These are phyloP conservation scores for Neodon shergylaensis DNA, from an alignment of 2,113 vertebrate genomes.

Conservation along the genomic window DNA sequence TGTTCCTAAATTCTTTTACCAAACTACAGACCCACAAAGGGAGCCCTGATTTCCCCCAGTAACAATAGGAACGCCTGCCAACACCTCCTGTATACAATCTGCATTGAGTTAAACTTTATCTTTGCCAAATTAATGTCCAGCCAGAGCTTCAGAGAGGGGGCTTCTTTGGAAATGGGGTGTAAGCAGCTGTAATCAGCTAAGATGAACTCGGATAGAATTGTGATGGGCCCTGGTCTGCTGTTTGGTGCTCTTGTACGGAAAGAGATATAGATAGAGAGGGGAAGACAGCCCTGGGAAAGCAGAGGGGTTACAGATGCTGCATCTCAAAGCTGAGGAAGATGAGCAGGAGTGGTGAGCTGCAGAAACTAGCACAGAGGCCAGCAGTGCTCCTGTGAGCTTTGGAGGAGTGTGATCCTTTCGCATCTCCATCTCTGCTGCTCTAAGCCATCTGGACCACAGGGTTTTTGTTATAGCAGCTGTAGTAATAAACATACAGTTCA, in stretches of 20 bases:
- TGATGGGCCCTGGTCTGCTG: background rate
- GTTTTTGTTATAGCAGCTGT: no score
- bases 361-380: background rate
- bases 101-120: background rate
- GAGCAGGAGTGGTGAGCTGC: background rate
- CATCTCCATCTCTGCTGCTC: background rate
- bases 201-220: fast-evolving
- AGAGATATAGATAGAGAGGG: background rate
- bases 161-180: background rate
- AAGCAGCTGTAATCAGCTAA: background rate
- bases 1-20: background rate
- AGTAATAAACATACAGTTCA: background rate
- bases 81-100: background rate
- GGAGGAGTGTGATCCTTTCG: fast-evolving
- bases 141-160: background rate
- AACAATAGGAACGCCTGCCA: background rate
- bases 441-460: no score
- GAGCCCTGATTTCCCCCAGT: background rate
- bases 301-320: fast-evolving
- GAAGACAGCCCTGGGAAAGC: background rate
- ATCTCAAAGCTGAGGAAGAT: background rate
- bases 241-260: background rate
- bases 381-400: background rate
- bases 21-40: background rate
- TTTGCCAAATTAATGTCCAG: background rate